Evolutionary conservation across 2,888 invertebrate genomes (phyloP), one percentile per base, ranked within the genome.

Genomic region (Diloba caeruleocephala): DNA sequence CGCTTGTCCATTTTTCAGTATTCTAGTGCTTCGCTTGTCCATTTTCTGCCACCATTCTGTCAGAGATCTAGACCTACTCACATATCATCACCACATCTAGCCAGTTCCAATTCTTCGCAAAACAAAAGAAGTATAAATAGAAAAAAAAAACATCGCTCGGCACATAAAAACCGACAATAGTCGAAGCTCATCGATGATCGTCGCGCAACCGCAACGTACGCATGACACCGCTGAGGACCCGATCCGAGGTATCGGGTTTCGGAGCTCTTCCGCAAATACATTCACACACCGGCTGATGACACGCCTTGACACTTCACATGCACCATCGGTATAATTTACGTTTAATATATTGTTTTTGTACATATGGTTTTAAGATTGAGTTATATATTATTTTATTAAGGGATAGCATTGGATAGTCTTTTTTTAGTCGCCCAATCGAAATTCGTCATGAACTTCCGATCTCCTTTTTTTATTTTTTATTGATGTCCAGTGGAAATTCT

Each of bases 211-310:
- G 63, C 84, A 83, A 73, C 72, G 60, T 43, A 53, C 32, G 46
- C 49, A 32, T 46, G 55, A 33, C 48, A 64, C 53, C 45, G 33
- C 19, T 31, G 34, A 33, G 25, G 43, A 62, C 53, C 33, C 14
- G 56, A 57, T 54, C 38, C 28, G 38, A 23, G 50, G 79, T 87
- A 80, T 90, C 87, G 53, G 54, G 69, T 88, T 53, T 76, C 58
- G 14, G 25, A 23, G 32, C 83, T 46, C 84, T 90, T 89, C 90
- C 89, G 86, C 82, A 79, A 85, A 76, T 78, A 74, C 58, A 69
- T 75, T 67, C 64, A 53, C 64, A 60, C 63, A 63, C 61, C 12
- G 62, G 23, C 64, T 59, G 49, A 59, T 63, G 76, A 76, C 78
- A 76, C 72, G 71, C 69, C 69, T 63, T 69, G 74, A 78, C 76